phyloP scores from a whole-genome alignment of 2,888 invertebrate genomes.

The Stenotaenia linearis region DNA sequence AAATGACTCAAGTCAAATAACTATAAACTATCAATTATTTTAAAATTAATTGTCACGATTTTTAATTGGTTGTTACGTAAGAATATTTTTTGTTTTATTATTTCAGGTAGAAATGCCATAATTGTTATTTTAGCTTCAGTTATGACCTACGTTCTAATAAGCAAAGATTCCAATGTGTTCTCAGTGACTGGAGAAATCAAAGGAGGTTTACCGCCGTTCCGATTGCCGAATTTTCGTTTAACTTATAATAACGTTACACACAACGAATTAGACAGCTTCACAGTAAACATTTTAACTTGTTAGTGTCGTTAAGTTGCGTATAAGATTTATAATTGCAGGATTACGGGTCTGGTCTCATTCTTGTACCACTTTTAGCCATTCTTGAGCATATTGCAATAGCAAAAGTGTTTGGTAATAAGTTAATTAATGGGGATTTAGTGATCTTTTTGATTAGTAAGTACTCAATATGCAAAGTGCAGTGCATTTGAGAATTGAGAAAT shows the following conservation, averaged over 20 bases:
- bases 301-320: not conserved
- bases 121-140: conserved; percentile 65
- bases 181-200: conserved; percentile 39
- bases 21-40: too few species aligned
- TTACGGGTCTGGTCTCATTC: conserved; percentile 76
- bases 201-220: conserved; percentile 40
- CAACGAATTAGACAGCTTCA: not conserved
- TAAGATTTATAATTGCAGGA: conserved; percentile 49
- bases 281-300: not conserved
- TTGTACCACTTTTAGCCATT: conserved; percentile 78
- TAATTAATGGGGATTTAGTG: too few species aligned
- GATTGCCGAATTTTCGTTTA: conserved; percentile 34
- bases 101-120: conserved; percentile 62
- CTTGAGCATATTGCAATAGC: conserved; percentile 90
- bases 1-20: too few species aligned
- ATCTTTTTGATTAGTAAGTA: too few species aligned
- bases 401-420: conserved; percentile 90
- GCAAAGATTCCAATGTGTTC: conserved; percentile 37
- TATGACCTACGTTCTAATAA: conserved; percentile 56
- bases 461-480: too few species aligned
- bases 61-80: not conserved
- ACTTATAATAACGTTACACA: not conserved
- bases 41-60: too few species aligned
- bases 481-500: too few species aligned
- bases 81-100: not conserved